Conservation (phyloP, 1,140 invertebrate genomes). For the Drosophila subobscura region DNA sequence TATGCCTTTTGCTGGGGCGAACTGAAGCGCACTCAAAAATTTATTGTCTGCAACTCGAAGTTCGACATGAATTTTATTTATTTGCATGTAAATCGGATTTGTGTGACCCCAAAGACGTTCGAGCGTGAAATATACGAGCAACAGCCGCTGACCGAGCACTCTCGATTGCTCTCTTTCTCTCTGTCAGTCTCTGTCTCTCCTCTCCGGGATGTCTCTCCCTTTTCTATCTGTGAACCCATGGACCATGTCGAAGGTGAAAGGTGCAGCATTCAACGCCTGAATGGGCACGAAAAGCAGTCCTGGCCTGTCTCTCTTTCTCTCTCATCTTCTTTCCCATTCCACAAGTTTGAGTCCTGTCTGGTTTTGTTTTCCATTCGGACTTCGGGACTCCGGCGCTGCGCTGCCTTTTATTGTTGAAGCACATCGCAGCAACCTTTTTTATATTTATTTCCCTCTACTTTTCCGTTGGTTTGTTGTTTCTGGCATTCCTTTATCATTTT, state of each 20-base stretch:
- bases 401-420: conserved; percentile 47
- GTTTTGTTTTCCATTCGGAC: conserved; percentile 45
- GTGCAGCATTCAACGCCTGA: conserved; percentile 47
- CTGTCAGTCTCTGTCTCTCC: conserved; percentile 19
- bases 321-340: conserved; percentile 11
- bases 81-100: conserved; percentile 82
- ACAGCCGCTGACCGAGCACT: conserved; percentile 54
- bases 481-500: conserved; percentile 69
- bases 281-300: conserved; percentile 43
- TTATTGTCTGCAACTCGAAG: conserved; percentile 79
- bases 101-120: conserved; percentile 79
- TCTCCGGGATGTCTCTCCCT: conserved; percentile 15
- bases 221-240: conserved; percentile 23
- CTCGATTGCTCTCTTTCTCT: conserved; percentile 5
- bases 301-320: conserved; percentile 27
- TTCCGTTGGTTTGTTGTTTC: conserved; percentile 33
- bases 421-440: conserved; percentile 34
- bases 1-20: conserved; percentile 25
- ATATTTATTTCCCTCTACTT: conserved; percentile 26
- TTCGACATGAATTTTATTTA: conserved; percentile 83
- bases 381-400: conserved; percentile 2
- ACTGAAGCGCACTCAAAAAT: conserved; percentile 80
- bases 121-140: conserved; percentile 74
- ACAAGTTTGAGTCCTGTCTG: conserved; percentile 9
- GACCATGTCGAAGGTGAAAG: conserved; percentile 52